A percentile compares a stretch with the other conserved stretches of the same genome.
Evolutionary conservation across 2,888 invertebrate genomes (phyloP).

Genomic region (Horisme vitalbata): DNA sequence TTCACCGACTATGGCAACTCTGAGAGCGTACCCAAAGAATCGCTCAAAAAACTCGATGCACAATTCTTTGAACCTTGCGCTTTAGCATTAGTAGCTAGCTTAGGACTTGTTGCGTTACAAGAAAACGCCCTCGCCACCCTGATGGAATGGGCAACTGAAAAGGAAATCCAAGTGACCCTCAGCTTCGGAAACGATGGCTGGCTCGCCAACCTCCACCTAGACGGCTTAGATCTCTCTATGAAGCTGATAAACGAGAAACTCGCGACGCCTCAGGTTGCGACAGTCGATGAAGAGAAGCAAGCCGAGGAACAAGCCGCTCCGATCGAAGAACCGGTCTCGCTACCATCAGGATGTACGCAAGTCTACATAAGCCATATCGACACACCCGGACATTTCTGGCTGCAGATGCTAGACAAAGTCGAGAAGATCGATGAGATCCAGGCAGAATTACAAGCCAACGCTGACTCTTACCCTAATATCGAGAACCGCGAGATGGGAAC

Average conservation of each 20-base stretch:
- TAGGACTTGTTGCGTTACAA: conserved; percentile 66
- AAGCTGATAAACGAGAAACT: conserved; percentile 70
- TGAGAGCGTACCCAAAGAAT: conserved; percentile 76
- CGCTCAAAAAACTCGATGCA: conserved; percentile 74
- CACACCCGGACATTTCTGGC: conserved; percentile 89
- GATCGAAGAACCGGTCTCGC: conserved; percentile 52
- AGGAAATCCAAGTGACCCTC: conserved; percentile 80
- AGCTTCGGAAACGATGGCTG: conserved; percentile 80
- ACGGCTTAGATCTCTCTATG: conserved; percentile 77
- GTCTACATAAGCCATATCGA: conserved; percentile 88
- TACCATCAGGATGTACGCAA: conserved; percentile 65
- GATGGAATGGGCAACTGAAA: conserved; percentile 70
- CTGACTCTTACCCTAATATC: conserved; percentile 76
- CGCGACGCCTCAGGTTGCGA: conserved; percentile 55
- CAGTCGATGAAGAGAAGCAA: conserved; percentile 41
- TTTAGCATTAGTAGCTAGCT: conserved; percentile 62
- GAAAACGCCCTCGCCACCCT: conserved; percentile 61
- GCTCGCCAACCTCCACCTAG: conserved; percentile 78
- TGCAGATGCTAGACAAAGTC: conserved; percentile 84
- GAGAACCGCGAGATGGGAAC: conserved; percentile 84
- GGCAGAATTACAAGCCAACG: conserved; percentile 84
- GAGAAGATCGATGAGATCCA: conserved; percentile 84
- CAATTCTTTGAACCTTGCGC: conserved; percentile 70
- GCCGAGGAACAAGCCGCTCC: conserved; percentile 34
- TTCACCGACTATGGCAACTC: conserved; percentile 89